Base-by-base conservation (phyloP, 2,113 vertebrate genomes). In the Gila orcuttii region DNA sequence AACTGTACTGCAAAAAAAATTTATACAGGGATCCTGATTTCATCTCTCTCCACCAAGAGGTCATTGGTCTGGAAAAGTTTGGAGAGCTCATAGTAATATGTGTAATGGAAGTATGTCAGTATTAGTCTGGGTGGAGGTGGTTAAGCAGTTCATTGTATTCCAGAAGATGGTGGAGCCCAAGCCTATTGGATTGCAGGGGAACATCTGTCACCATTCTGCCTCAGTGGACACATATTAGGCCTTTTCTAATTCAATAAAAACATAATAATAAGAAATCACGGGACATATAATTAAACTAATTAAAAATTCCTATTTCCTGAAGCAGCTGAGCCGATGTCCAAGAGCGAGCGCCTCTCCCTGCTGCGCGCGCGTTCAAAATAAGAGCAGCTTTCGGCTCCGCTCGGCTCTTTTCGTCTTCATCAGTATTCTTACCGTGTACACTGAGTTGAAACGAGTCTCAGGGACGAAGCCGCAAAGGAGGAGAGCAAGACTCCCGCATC, bases 361-460 rank as follows among this genome's bases (percentile, higher is more conserved):
- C 0, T 52, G 6, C 19, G 55, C 50, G 47, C 33, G 57, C 59
- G n/a, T 50, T 79, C 50, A 31, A 31, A 66, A 31, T 4, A 7
- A 31, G 25, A 55, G 28, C 57, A 25, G 39, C 45, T 76, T 28
- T 84, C 86, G 84, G 59, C 45, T 64, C 28, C 69, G 76, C 50
- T 89, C 86, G 89, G 81, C 59, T 88, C 64, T 86, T 79, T 87
- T 81, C 89, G 89, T 73, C 84, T 87, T 79, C 89, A 91, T 91
- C 90, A 89, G 86, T 84, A 91, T 91, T 91, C 91, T 80, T 79
- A 80, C 79, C 86, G 85, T 95, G 94, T 95, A 94, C 94, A 82
- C 89, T 92, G 94, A 95, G 93, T 94, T 95, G 93, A 93, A 93
- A 88, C 71, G 78, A 90, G 92, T 89, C 94, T 89, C 90, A 76